phyloP scores from a whole-genome alignment of 2,888 invertebrate species.

The Junonia oenone region DNA sequence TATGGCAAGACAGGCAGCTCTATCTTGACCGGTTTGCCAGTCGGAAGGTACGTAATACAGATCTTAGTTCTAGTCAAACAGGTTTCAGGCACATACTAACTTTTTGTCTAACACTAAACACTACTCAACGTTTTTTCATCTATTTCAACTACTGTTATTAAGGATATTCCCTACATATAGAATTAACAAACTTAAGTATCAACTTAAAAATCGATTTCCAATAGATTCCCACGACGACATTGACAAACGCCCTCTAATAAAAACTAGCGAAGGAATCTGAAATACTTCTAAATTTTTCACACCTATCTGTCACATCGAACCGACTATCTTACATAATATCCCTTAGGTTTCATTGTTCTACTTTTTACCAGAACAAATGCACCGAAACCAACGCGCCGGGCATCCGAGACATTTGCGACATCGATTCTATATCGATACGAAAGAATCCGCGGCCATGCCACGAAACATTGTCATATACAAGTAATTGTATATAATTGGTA shows the following conservation, averaged over 20 bases:
- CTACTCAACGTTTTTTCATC: background rate
- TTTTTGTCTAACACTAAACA: background rate
- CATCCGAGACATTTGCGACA: slow-evolving; percentile 55
- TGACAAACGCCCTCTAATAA: background rate
- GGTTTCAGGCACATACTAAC: background rate
- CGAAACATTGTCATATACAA: slow-evolving; percentile 72
- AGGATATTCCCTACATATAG: background rate
- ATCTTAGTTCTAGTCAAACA: background rate
- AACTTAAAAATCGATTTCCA: background rate
- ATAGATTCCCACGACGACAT: background rate
- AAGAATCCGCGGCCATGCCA: slow-evolving; percentile 51
- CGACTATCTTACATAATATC: slow-evolving; percentile 40
- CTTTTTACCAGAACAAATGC: slow-evolving; percentile 50
- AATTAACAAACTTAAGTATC: background rate
- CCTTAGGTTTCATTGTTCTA: slow-evolving; percentile 57
- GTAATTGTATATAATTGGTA: slow-evolving; percentile 79
- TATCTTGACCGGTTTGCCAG: background rate
- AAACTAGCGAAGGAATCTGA: slow-evolving; percentile 5
- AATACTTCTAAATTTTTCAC: slow-evolving; percentile 46
- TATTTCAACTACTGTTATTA: background rate
- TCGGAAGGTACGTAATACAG: slow-evolving; percentile 3
- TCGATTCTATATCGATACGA: slow-evolving; percentile 68
- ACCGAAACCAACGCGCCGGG: slow-evolving; percentile 41
- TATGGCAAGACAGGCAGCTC: slow-evolving; percentile 3
- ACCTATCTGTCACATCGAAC: slow-evolving; percentile 45